A percentile compares a stretch with the other conserved stretches of the same genome.
Conservation (phyloP, 2,113 vertebrate genomes). For the Elachura formosa region DNA sequence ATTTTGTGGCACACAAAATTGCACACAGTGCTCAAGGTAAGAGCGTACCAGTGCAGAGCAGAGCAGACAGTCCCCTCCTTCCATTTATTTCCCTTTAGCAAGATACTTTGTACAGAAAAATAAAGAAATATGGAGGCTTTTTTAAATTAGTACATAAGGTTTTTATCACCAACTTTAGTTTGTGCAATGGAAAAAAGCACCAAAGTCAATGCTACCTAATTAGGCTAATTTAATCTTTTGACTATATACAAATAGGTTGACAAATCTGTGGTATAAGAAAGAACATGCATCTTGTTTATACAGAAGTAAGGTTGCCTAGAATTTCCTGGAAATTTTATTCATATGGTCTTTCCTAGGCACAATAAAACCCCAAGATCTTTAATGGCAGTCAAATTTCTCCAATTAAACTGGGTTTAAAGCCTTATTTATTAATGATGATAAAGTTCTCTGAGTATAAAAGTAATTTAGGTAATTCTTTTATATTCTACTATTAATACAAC, state of each 20-base stretch:
- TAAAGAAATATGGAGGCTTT: not conserved
- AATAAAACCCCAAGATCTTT: not conserved
- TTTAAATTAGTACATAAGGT: not conserved
- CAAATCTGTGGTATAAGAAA: not conserved
- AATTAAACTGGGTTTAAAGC: conserved; percentile 15
- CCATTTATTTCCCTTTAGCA: not conserved
- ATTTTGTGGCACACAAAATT: not conserved
- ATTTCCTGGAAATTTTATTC: not conserved
- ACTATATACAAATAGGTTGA: not conserved
- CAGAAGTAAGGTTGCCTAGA: not conserved
- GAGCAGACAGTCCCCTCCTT: not conserved
- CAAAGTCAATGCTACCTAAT: not conserved
- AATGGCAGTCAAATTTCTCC: not conserved
- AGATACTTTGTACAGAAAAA: not conserved
- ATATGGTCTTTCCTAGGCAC: not conserved
- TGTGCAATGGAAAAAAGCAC: not conserved
- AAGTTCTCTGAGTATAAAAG: not conserved
- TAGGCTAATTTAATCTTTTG: not conserved
- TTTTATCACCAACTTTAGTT: not conserved
- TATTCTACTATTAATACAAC: not conserved
- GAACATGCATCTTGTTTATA: not conserved
- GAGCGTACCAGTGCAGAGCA: rapidly evolving
- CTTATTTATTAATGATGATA: conserved; percentile 32
- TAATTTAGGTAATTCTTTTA: not conserved
- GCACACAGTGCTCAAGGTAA: too few species aligned